Evolutionary conservation across 2,113 vertebrate species (phyloP).

Genomic region (Ammodytes marinus): DNA sequence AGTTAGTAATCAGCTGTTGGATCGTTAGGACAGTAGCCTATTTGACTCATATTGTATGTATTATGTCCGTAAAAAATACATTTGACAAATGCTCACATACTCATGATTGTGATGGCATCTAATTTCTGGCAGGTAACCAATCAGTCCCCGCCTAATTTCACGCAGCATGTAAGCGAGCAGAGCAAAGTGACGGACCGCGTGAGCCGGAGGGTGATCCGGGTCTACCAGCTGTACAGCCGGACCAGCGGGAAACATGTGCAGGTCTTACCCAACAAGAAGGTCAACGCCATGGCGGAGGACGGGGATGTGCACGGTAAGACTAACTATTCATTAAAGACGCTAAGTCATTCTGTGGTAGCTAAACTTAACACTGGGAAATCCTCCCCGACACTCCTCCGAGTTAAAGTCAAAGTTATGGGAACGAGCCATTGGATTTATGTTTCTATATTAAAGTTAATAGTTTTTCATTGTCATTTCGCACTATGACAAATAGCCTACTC

Average conservation of each 20-base stretch:
- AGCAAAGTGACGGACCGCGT: conserved; percentile 98
- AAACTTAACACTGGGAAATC: too few relatives aligned
- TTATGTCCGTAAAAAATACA: neutral
- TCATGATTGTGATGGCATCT: conserved; percentile 85
- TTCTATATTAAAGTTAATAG: too few relatives aligned
- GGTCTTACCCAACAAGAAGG: conserved; percentile 97
- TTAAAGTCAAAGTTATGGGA: too few relatives aligned
- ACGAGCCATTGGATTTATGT: too few relatives aligned
- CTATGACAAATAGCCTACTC: too few relatives aligned
- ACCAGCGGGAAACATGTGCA: conserved; percentile 99
- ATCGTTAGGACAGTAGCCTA: neutral
- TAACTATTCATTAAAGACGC: neutral
- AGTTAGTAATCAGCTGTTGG: conserved; percentile 31
- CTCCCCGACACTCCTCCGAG: too few relatives aligned
- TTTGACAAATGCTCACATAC: conserved; percentile 46
- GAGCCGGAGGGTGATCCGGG: conserved; percentile 96
- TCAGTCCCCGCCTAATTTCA: conserved; percentile 99
- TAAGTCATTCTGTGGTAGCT: neutral
- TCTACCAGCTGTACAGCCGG: conserved; percentile 99
- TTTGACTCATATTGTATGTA: neutral
- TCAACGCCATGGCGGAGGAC: conserved; percentile 99
- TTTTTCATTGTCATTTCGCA: too few relatives aligned
- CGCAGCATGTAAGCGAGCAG: conserved; percentile 99
- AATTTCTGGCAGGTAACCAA: conserved; percentile 99
- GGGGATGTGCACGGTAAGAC: conserved; percentile 95